Evolutionary conservation across 2,888 invertebrate species (phyloP).

Genomic region (Monoplex corrugatus): DNA sequence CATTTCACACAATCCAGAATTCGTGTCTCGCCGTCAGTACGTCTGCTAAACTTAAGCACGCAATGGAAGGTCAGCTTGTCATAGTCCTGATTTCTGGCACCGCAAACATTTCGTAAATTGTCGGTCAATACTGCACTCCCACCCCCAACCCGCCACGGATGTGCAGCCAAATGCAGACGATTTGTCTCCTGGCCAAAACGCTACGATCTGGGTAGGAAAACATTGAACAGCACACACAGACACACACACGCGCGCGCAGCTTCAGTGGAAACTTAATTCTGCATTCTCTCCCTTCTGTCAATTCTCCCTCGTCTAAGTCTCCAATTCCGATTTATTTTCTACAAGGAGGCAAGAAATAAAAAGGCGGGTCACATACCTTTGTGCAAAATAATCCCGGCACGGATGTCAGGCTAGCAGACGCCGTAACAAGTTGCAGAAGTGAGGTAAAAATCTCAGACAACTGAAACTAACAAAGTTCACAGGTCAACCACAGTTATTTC

Average conservation of each 20-base stretch:
- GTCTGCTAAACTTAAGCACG: background rate
- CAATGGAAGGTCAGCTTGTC: background rate
- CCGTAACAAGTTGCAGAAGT: constrained; percentile 29
- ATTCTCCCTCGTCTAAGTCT: background rate
- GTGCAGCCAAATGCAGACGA: background rate
- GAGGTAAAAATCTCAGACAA: constrained; percentile 26
- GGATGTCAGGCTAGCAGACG: constrained; percentile 14
- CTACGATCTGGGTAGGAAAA: background rate
- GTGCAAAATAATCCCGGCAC: background rate
- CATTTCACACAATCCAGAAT: no score
- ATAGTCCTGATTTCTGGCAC: background rate
- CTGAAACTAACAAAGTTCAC: constrained; percentile 39
- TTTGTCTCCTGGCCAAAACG: background rate
- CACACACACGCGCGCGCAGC: background rate
- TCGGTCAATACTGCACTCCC: background rate
- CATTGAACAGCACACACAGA: background rate
- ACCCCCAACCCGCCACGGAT: background rate
- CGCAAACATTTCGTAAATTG: background rate
- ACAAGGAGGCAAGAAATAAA: background rate
- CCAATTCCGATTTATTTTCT: background rate
- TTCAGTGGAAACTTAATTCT: background rate
- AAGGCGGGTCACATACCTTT: background rate
- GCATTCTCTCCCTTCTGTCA: constrained; percentile 26
- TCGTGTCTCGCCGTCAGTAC: background rate
- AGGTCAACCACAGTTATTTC: constrained; percentile 39